Conservation (phyloP, 2,797 vertebrate species). For the Falco concolor region DNA sequence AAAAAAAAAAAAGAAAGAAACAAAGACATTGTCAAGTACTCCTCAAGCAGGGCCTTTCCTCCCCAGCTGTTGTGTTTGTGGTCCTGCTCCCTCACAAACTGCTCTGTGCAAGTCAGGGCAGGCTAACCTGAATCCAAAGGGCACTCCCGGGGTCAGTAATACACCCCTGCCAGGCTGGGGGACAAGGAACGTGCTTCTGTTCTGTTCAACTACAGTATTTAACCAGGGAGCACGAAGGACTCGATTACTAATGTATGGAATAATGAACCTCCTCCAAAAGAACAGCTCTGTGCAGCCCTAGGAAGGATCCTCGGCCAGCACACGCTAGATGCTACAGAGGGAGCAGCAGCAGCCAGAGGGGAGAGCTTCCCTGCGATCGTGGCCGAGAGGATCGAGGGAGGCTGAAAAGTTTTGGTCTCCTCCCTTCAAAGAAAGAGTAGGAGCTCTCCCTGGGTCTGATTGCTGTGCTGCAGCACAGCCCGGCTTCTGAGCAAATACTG, state of each 20-base stretch:
- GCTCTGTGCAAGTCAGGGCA: background rate
- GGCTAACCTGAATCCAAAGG: background rate
- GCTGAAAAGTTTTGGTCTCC: background rate
- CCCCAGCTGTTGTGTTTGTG: background rate
- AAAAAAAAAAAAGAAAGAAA: background rate
- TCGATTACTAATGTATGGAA: background rate
- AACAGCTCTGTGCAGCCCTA: background rate
- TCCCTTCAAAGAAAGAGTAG: background rate
- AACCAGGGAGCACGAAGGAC: background rate
- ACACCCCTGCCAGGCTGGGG: background rate
- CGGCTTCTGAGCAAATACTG: background rate
- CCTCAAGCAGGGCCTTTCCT: background rate
- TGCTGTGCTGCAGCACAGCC: background rate
- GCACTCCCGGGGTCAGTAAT: background rate
- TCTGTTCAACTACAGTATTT: background rate
- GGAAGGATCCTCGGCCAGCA: background rate
- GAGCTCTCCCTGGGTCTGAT: background rate
- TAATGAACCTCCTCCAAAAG: background rate
- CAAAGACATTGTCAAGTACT: conserved; percentile 13
- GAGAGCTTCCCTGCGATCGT: background rate
- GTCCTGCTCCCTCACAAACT: background rate
- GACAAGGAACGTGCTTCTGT: background rate
- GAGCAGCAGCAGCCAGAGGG: background rate
- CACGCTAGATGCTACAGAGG: background rate
- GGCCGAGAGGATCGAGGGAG: background rate